Percentiles rank a stretch among this genome's conserved stretches.
Evolutionary conservation across 2,113 vertebrate genomes (phyloP).

Genomic region (Propithecus coquereli): DNA sequence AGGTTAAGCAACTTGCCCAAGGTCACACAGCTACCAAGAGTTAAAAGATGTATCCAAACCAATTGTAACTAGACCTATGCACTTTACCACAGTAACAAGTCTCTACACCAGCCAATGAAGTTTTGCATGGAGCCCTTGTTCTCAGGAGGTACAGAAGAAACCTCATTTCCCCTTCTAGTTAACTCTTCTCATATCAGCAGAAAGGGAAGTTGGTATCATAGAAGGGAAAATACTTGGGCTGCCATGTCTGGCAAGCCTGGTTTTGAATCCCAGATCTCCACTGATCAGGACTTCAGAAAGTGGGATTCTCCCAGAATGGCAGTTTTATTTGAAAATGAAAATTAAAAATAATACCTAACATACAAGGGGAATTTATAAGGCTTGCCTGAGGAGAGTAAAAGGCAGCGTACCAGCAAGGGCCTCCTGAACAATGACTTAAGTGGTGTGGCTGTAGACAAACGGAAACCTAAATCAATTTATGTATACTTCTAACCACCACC

Average conservation of each 20-base stretch:
- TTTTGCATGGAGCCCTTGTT: background rate
- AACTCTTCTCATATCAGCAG: background rate
- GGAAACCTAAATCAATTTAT: background rate
- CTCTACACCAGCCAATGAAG: background rate
- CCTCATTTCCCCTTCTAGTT: background rate
- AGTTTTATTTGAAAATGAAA: background rate
- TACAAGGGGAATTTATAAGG: background rate
- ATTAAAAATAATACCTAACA: background rate
- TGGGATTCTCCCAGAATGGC: background rate
- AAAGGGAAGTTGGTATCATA: background rate
- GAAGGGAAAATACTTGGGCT: background rate
- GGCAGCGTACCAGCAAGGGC: background rate
- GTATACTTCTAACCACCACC: background rate
- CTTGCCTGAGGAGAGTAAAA: background rate
- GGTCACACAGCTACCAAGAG: background rate
- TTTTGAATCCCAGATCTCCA: background rate
- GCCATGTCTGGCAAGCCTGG: no score
- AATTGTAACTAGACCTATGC: background rate
- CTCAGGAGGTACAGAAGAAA: background rate
- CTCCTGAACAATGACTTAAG: background rate
- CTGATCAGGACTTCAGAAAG: background rate
- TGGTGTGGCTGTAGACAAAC: background rate
- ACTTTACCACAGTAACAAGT: background rate
- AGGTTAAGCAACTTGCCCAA: background rate
- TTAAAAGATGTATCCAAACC: background rate